Evolutionary conservation across 2,797 vertebrate genomes (phyloP), one percentile per base, ranked within the genome.

Genomic region (Tapera naevia): DNA sequence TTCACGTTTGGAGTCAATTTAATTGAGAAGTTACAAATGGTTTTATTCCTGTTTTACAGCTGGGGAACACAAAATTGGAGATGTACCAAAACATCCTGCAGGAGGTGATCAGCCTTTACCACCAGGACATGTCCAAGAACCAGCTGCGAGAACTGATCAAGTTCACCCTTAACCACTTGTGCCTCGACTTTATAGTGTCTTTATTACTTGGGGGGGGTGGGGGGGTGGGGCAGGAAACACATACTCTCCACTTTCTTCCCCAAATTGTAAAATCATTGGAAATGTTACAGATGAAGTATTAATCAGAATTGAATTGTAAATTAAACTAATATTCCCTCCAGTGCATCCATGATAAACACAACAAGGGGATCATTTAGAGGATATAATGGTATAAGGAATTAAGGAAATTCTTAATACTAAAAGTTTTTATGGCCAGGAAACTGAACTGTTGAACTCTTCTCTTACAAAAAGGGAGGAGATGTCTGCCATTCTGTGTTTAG

Each of bases 111-210:
- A 95, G 88, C 92, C 64, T 93, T 91, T 97, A 78, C 97, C 96
- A 78, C 94, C 97, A 82, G 93, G 94, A 93, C 95, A 96, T 3
- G 60, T 72, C 39, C 95, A 90, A 61, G 97, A 97, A 88, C 41
- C 95, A 91, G 78, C 92, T 93, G 86, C 92, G 61, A 83, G 94
- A 95, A 95, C 87, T 66, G 91, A 97, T 86, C 66, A 80, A 85
- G 84, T 95, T 95, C 95, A 96, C 22, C 66, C 93, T 95, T 96
- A 95, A 95, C 93, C 96, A 94, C 80, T 88, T 37, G 97, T 97
- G 96, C 92, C 96, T 98, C 96, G 88, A 84, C 41, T 91, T 96
- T 91, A 94, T 94, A 96, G 73, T 82, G 93, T 92, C 94, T 69
- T 95, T 96, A 75, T 93, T 94, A 89, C 93, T 92, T 48, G 81